Evolutionary conservation across 2,113 vertebrate genomes (phyloP).

Genomic region (Struthio camelus): DNA sequence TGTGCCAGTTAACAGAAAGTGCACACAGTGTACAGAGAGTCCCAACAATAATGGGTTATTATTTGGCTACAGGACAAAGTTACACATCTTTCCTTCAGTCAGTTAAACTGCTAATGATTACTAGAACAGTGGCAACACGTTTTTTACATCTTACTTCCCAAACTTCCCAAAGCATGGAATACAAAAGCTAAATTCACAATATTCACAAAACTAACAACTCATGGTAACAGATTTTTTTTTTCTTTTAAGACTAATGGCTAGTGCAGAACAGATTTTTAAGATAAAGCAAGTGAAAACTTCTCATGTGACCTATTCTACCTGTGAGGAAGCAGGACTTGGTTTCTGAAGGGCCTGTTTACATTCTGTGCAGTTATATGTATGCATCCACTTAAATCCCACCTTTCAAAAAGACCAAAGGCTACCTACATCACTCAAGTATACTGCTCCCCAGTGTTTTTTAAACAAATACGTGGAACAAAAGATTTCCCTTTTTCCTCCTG

Average conservation of each 20-base stretch:
- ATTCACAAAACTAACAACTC: neutral
- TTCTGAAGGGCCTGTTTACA: neutral
- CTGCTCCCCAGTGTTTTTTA: neutral
- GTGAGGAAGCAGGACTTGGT: neutral
- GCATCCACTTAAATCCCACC: neutral
- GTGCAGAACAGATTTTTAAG: neutral
- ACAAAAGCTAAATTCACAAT: neutral
- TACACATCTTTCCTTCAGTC: neutral
- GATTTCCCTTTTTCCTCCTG: neutral
- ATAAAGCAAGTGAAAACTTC: neutral
- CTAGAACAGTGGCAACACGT: neutral
- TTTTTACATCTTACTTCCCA: neutral
- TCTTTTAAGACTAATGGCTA: neutral
- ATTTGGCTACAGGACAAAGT: neutral
- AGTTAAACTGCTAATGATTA: too few relatives aligned
- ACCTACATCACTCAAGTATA: neutral
- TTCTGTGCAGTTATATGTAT: neutral
- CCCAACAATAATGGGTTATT: neutral
- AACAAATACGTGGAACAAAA: neutral
- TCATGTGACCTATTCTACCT: neutral
- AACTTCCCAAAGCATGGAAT: neutral
- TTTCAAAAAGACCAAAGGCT: neutral
- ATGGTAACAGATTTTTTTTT: neutral
- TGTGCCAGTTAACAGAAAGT: neutral
- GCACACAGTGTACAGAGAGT: neutral